These are phyloP conservation scores for Nothoprocta perdicaria DNA, from an alignment of 2,113 vertebrate genomes.

Conservation along the genomic window DNA sequence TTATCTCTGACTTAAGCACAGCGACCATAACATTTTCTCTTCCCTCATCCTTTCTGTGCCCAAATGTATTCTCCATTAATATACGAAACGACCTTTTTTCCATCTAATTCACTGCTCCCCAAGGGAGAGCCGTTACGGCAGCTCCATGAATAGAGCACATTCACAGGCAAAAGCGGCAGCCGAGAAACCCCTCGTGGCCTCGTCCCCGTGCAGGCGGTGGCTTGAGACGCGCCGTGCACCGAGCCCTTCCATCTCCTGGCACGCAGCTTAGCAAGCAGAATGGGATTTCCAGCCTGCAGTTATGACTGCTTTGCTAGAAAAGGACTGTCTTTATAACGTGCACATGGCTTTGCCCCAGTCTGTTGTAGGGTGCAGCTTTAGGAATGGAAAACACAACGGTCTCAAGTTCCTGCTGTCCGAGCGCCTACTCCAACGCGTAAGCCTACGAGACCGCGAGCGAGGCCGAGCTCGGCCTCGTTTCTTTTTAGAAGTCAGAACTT, in stretches of 20 bases:
- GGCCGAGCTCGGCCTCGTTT: not conserved
- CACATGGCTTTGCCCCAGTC: not conserved
- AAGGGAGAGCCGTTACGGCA: constrained; percentile 45
- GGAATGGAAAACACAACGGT: not conserved
- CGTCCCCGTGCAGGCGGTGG: not conserved
- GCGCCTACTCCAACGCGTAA: not conserved
- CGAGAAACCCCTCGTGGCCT: not conserved
- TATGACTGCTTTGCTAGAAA: constrained; percentile 20
- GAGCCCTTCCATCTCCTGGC: not conserved
- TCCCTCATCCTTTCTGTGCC: constrained; percentile 39
- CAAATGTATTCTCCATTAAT: constrained; percentile 46
- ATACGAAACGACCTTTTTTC: constrained; percentile 20
- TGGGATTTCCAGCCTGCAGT: not conserved
- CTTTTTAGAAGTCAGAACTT: no score
- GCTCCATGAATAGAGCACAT: constrained; percentile 52
- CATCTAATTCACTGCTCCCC: constrained; percentile 51
- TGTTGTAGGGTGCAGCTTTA: not conserved
- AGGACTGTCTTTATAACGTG: not conserved
- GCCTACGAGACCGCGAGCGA: not conserved
- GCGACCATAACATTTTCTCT: not conserved
- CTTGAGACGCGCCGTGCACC: not conserved
- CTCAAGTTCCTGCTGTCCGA: not conserved
- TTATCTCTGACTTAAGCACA: not conserved
- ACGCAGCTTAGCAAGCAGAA: not conserved
- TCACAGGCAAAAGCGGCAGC: constrained; percentile 44